Evolutionary conservation across 2,797 vertebrate species (phyloP).

Genomic region (Trachurus trachurus): DNA sequence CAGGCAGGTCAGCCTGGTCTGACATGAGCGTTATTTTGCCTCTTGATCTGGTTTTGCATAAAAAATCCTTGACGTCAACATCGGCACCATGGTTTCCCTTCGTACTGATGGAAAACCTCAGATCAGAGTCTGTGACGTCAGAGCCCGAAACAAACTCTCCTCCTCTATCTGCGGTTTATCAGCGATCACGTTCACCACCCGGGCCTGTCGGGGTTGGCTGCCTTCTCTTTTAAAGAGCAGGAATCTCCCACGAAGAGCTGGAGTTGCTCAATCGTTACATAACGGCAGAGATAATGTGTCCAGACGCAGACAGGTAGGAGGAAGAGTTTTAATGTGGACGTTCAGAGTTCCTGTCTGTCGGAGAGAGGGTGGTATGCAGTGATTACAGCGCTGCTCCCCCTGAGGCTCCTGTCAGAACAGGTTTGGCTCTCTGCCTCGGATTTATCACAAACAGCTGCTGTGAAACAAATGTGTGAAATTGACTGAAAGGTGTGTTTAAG

Average conservation of each 20-base stretch:
- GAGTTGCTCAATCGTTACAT: neutral
- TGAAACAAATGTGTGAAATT: slow-evolving; percentile 3
- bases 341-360: slow-evolving; percentile 12
- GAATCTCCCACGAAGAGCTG: neutral
- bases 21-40: neutral
- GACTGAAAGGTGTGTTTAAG: slow-evolving; percentile 20
- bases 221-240: neutral
- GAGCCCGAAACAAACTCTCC: accelerated
- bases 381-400: neutral
- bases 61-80: neutral
- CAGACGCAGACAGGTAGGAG: slow-evolving; percentile 20
- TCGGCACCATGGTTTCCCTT: neutral
- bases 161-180: neutral
- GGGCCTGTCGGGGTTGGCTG: slow-evolving; percentile 1
- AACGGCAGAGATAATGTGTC: slow-evolving; percentile 17
- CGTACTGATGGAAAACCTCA: neutral
- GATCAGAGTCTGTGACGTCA: neutral
- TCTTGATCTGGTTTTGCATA: neutral
- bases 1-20: neutral
- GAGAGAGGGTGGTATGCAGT: neutral
- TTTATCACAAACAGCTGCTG: neutral
- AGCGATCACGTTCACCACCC: neutral
- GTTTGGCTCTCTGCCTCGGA: slow-evolving; percentile 9
- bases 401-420: neutral
- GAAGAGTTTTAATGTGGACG: no score